Percentiles rank a stretch among this genome's conserved stretches.
Evolutionary conservation across 2,797 vertebrate species (phyloP).

Genomic region (Megaceryle alcyon): DNA sequence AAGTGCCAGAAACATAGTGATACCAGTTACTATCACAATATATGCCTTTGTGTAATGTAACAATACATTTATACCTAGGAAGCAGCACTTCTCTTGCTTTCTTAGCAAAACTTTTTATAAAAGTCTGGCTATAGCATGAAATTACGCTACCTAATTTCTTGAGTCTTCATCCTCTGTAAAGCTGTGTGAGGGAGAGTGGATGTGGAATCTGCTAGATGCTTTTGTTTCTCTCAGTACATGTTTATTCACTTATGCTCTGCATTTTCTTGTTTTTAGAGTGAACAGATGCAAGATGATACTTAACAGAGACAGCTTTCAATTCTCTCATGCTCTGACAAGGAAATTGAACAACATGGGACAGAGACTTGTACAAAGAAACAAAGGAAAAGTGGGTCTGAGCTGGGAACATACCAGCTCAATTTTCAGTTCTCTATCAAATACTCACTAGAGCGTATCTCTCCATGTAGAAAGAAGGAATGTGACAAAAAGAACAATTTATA

Average conservation of each 20-base stretch:
- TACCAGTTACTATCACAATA: background rate
- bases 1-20: background rate
- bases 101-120: background rate
- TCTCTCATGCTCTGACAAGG: background rate
- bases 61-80: background rate
- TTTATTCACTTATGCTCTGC: slow-evolving; percentile 22
- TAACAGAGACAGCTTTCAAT: slow-evolving; percentile 41
- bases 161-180: background rate
- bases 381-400: background rate
- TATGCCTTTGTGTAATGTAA: background rate
- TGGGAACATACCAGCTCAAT: slow-evolving; percentile 48
- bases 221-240: slow-evolving; percentile 6
- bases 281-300: slow-evolving; percentile 31
- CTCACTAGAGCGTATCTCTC: background rate
- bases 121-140: background rate
- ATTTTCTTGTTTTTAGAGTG: slow-evolving; percentile 45
- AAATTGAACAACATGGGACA: background rate
- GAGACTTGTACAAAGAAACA: background rate
- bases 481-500: background rate
- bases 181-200: background rate
- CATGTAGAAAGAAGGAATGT: background rate
- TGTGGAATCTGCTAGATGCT: background rate
- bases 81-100: background rate
- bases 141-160: background rate
- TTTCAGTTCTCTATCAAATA: slow-evolving; percentile 34